Percentiles rank a stretch among this genome's conserved stretches.
Conservation (phyloP, 2,797 vertebrate species). For the Urosaurus nigricauda region DNA sequence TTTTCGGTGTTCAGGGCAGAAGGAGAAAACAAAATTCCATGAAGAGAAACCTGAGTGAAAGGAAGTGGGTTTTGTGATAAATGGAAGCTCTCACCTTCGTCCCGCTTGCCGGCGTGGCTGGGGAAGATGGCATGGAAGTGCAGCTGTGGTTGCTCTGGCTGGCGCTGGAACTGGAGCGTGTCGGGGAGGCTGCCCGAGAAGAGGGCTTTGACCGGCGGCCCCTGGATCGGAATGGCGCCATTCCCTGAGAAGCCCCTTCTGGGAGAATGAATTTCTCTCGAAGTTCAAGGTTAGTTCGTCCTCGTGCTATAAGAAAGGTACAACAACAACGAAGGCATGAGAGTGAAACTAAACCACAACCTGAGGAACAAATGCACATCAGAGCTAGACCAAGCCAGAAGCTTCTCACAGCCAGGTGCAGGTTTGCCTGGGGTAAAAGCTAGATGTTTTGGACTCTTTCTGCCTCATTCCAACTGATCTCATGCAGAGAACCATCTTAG, state of each 20-base stretch:
- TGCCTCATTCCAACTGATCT: background rate
- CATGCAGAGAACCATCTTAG: background rate
- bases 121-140: constrained; percentile 92
- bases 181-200: constrained; percentile 94
- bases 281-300: constrained; percentile 96
- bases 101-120: constrained; percentile 91
- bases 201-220: constrained; percentile 95
- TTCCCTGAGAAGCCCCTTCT: constrained; percentile 92
- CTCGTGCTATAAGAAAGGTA: constrained; percentile 85
- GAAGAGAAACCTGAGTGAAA: background rate
- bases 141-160: constrained; percentile 96
- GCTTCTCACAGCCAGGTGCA: background rate
- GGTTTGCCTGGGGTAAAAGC: background rate
- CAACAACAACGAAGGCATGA: background rate
- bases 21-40: background rate
- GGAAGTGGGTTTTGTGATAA: no score
- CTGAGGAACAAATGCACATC: no score
- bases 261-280: constrained; percentile 98
- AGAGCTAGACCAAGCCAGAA: background rate
- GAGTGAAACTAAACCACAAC: background rate
- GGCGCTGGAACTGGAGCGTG: constrained; percentile 94
- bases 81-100: constrained; percentile 84
- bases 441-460: background rate
- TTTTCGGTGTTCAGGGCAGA: background rate
- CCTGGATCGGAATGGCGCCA: constrained; percentile 94